These are phyloP conservation scores for Dreissena rostriformis DNA, from an alignment of 1,140 invertebrate genomes.

Conservation along the genomic window DNA sequence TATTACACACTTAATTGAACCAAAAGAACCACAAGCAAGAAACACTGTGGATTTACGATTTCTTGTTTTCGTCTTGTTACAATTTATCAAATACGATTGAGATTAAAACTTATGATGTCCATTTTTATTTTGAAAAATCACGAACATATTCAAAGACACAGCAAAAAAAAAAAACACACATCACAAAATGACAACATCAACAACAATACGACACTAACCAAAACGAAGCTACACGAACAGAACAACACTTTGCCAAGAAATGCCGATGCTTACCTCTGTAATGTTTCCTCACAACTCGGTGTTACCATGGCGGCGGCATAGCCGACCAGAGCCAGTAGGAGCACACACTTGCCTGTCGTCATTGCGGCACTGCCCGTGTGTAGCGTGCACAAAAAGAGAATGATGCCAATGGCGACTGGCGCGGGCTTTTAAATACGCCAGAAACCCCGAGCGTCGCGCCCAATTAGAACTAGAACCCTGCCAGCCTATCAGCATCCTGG, in stretches of 20 bases:
- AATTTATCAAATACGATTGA: too few relatives aligned
- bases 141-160: too few relatives aligned
- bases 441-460: too few relatives aligned
- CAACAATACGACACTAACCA: neutral
- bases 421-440: neutral
- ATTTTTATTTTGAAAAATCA: too few relatives aligned
- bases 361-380: constrained; percentile 48
- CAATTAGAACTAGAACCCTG: too few relatives aligned
- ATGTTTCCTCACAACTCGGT: neutral
- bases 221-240: neutral
- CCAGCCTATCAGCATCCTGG: too few relatives aligned
- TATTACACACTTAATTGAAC: too few relatives aligned
- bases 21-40: too few relatives aligned
- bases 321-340: constrained; percentile 33
- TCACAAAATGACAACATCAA: neutral
- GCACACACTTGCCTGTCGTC: constrained; percentile 51
- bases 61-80: too few relatives aligned
- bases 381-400: constrained; percentile 18
- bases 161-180: neutral
- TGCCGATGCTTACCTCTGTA: neutral
- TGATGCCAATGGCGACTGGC: neutral
- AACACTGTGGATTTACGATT: too few relatives aligned
- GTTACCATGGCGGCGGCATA: constrained; percentile 13
- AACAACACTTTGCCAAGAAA: too few relatives aligned
- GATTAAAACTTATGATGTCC: too few relatives aligned